Evolutionary conservation across 35 echinoderm and acorn worm species (phyloP).

Genomic region (Holothuria glaberrima): DNA sequence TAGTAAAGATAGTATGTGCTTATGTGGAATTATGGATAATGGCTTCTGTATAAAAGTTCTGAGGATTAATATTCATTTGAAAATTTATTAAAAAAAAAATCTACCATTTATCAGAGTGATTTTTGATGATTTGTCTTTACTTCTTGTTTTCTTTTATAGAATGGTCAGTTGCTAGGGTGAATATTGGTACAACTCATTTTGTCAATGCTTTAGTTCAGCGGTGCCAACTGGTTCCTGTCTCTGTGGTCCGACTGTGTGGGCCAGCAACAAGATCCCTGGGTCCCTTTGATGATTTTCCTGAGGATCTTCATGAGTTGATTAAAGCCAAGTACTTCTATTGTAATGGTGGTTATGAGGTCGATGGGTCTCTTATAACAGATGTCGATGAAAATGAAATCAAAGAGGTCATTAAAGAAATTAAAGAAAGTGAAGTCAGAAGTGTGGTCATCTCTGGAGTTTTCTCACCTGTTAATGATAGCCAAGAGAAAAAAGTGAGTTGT

Average conservation of each 20-base stretch:
- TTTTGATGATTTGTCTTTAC: no score
- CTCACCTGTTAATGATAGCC: constrained; percentile 77
- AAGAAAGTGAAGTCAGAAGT: constrained; percentile 54
- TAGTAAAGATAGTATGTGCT: no score
- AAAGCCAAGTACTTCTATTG: constrained; percentile 48
- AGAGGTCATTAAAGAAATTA: constrained; percentile 64
- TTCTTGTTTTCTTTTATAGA: background rate
- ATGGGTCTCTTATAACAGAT: constrained; percentile 77
- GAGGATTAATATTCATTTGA: no score
- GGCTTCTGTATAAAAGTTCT: no score
- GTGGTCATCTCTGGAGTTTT: constrained; percentile 84
- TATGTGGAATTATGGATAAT: no score
- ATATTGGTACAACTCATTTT: constrained; percentile 98
- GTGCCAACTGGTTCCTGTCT: constrained; percentile 68
- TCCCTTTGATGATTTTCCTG: constrained; percentile 84
- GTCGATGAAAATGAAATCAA: constrained; percentile 76
- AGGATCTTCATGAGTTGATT: constrained; percentile 43
- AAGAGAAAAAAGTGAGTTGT: constrained; percentile 81
- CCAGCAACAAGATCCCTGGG: constrained; percentile 70
- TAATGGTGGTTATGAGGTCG: constrained; percentile 85
- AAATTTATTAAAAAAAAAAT: background rate
- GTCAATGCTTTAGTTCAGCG: constrained; percentile 90
- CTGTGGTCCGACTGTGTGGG: constrained; percentile 86
- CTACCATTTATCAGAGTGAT: background rate
- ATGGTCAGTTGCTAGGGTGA: constrained; percentile 65